phyloP scores from a whole-genome alignment of 2,113 vertebrate genomes.

The Oreochromis tanganicae region DNA sequence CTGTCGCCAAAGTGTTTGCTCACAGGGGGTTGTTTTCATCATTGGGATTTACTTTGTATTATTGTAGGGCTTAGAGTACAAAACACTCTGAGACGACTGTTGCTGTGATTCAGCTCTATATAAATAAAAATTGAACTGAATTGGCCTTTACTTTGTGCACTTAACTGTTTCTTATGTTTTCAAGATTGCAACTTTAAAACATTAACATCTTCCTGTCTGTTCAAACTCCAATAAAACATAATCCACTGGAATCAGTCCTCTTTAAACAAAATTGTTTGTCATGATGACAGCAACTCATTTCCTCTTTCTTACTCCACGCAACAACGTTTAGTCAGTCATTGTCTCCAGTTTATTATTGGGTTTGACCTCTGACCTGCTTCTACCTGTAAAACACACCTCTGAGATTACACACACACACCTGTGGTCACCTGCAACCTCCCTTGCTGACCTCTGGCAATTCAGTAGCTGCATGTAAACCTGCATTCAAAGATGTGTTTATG shows the following conservation, averaged over 20 bases:
- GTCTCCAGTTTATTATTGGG: neutral
- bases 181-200: neutral
- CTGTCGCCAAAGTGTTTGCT: neutral
- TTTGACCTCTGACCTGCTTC: slow-evolving; percentile 1
- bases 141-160: neutral
- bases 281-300: neutral
- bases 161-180: neutral
- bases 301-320: neutral
- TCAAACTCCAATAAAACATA: neutral
- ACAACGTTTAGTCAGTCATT: neutral
- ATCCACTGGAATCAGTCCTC: neutral
- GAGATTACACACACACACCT: neutral
- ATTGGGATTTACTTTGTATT: neutral
- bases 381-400: slow-evolving; percentile 1
- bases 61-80: neutral
- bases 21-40: neutral
- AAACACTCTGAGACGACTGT: neutral
- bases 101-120: neutral
- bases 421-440: neutral
- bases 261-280: neutral
- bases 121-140: neutral
- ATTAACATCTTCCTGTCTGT: neutral
- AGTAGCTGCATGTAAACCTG: neutral
- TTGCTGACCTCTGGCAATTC: neutral
- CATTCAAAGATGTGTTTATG: neutral